These are phyloP conservation scores for Machimus rusticus DNA, from an alignment of 2,888 invertebrate genomes.

Conservation along the genomic window DNA sequence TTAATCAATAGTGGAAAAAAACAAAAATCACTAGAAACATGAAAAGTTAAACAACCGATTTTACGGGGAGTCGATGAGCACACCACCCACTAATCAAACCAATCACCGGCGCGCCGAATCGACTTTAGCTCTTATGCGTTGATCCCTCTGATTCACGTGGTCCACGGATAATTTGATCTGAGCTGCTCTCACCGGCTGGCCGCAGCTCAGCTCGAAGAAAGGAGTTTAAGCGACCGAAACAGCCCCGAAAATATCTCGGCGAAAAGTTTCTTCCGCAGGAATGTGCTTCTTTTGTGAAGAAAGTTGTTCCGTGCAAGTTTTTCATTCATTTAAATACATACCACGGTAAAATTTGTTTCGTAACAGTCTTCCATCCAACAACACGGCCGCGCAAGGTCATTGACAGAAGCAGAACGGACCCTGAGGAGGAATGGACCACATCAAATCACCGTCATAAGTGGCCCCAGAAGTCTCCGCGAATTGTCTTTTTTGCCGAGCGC, in stretches of 20 bases:
- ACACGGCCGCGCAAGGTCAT: conserved; percentile 23
- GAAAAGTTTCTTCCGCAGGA: conserved; percentile 20
- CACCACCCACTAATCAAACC: neutral
- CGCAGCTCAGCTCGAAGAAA: neutral
- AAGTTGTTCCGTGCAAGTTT: conserved; percentile 25
- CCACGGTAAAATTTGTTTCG: conserved; percentile 1
- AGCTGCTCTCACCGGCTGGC: neutral
- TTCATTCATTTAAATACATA: conserved; percentile 24
- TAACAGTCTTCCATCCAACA: neutral
- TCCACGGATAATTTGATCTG: neutral
- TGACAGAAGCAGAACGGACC: conserved; percentile 11
- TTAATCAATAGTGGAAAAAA: neutral
- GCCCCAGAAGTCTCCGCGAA: neutral
- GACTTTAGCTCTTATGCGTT: neutral
- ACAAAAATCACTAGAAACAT: neutral
- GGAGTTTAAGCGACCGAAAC: neutral
- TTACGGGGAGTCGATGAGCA: neutral
- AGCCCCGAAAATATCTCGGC: neutral
- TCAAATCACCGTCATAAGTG: neutral
- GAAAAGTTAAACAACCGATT: neutral
- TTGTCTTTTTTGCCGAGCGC: neutral
- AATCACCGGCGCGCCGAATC: neutral
- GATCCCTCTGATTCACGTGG: neutral
- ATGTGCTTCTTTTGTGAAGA: conserved; percentile 24
- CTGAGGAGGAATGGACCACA: neutral